Base-by-base conservation (phyloP, 1,140 invertebrate genomes). In the Eumeta japonica region DNA sequence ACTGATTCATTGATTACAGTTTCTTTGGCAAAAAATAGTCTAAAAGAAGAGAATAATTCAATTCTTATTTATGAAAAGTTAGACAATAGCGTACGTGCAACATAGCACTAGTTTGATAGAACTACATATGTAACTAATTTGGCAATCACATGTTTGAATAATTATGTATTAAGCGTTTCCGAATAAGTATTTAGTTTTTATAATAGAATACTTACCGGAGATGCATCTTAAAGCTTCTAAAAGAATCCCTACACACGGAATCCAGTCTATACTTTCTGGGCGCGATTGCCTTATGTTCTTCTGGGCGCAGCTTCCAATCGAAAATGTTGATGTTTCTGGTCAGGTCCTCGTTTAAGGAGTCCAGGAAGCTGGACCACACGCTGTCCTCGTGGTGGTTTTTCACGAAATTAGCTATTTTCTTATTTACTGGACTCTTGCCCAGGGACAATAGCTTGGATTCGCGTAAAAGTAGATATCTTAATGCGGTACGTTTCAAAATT, bases 331-430 rank as follows among this genome's bases (percentile, higher is more conserved):
- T 45, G 36, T 67, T 65, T 10, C 54, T 61, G 1, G 62, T 64
- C 24, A 71, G 41, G 50, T 71, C 63, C 35, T 71, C 66, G 18
- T 57, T 61, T 13, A 64, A 35, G 0, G 54, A 52, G 27, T 67
- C 61, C 24, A 61, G 31, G 32, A 64, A 58, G 19, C 41, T 47
- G 0, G 45, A 41, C 56, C 48, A 64, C n/a, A 57, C 17, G 15
- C 50, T 49, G 17, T 38, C 46, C 3, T 62, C 56, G 28, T 58
- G 41, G 39, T 64, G 50, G 3, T 18, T 52, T 16, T 46, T 50
- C 1, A 71, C 45, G 15, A 55, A 55, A 39, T 66, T 62, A 2
- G 66, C 51, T 16, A 66, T 61, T 50, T 67, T 67, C 30, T 55
- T 67, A 33, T 71, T 65, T 0, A 61, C 48, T 3, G 61, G 62